These are phyloP conservation scores for Erythrocercus mccallii DNA, from an alignment of 2,113 vertebrate species.

Conservation along the genomic window DNA sequence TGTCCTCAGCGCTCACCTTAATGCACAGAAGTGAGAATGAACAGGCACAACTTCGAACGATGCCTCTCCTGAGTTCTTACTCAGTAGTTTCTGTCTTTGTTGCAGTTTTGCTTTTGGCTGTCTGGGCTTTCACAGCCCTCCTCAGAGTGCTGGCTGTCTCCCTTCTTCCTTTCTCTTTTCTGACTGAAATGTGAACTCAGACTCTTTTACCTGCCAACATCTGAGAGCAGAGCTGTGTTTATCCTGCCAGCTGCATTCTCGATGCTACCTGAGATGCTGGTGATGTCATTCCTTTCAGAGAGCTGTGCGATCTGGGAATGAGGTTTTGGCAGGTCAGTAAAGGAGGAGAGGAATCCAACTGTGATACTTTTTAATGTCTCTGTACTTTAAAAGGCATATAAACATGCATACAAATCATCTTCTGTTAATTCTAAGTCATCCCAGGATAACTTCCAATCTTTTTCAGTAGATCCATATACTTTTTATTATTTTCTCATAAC, in stretches of 20 bases:
- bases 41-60: rapidly evolving
- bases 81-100: background rate
- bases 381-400: background rate
- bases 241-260: background rate
- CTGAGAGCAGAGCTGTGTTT: background rate
- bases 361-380: background rate
- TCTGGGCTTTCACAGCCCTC: background rate
- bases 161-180: background rate
- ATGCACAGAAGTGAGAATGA: background rate
- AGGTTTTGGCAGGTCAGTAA: conserved; percentile 39
- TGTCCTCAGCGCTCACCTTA: background rate
- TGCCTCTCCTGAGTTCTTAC: background rate
- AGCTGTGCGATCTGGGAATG: background rate
- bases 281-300: background rate
- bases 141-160: background rate
- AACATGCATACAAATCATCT: background rate
- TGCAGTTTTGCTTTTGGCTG: background rate
- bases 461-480: background rate
- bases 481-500: background rate
- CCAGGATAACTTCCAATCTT: background rate
- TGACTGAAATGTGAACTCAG: conserved; percentile 31
- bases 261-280: background rate
- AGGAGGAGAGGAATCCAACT: conserved; percentile 8
- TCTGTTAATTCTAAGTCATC: background rate
- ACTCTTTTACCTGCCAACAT: background rate